phyloP scores from a whole-genome alignment of 2,797 vertebrate genomes.

The Psittacula echo region DNA sequence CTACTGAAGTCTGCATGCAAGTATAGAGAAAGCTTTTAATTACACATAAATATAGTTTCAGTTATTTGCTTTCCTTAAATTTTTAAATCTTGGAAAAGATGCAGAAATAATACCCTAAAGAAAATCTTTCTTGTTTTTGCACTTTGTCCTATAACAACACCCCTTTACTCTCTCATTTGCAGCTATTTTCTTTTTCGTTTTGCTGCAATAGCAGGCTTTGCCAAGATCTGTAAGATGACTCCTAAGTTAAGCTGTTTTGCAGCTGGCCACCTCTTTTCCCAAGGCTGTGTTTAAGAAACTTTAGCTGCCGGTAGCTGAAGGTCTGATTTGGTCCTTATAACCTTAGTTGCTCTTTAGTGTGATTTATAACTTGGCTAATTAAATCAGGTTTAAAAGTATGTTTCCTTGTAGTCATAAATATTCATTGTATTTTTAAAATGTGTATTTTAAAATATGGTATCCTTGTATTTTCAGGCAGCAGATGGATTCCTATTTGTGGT shows the following conservation, averaged over 20 bases:
- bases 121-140: neutral
- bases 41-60: neutral
- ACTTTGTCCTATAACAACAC: neutral
- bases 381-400: neutral
- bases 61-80: neutral
- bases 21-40: neutral
- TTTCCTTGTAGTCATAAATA: neutral
- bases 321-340: neutral
- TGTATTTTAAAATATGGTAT: neutral
- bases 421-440: neutral
- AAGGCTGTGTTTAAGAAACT: neutral
- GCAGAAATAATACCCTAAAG: neutral
- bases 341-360: neutral
- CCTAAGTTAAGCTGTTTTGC: neutral
- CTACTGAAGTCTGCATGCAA: neutral
- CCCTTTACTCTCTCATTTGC: neutral
- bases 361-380: neutral
- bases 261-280: neutral
- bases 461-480: slow-evolving; percentile 83
- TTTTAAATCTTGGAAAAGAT: neutral
- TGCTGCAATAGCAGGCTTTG: neutral
- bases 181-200: neutral
- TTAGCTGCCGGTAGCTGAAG: neutral
- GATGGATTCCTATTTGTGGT: slow-evolving; percentile 97
- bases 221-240: neutral